phyloP scores from a whole-genome alignment of 2,113 vertebrate genomes.

The Dascyllus trimaculatus region DNA sequence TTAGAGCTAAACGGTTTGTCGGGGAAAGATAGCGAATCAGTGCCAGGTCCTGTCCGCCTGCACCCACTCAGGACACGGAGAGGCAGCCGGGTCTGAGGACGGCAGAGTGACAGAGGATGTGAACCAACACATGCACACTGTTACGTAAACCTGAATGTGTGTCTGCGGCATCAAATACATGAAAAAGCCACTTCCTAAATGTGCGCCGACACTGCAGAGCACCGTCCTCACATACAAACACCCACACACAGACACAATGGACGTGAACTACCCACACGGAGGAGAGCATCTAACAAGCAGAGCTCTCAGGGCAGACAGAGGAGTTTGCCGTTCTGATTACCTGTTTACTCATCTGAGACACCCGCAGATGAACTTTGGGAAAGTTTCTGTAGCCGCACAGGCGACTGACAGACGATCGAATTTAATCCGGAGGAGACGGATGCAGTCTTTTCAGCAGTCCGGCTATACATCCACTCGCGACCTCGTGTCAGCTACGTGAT shows the following conservation, averaged over 20 bases:
- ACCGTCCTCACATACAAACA: neutral
- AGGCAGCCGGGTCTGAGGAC: slow-evolving; percentile 2
- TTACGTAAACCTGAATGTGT: neutral
- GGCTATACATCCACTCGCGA: slow-evolving; percentile 8
- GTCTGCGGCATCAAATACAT: neutral
- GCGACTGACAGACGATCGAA: slow-evolving; percentile 3
- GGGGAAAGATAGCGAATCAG: slow-evolving; percentile 61
- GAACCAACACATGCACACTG: neutral
- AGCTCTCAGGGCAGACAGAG: neutral
- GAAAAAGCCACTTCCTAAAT: neutral
- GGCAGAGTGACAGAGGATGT: neutral
- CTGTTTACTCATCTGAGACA: slow-evolving; percentile 17
- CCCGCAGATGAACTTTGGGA: slow-evolving; percentile 4
- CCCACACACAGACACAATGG: neutral
- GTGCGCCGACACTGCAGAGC: neutral
- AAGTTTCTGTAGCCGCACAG: slow-evolving; percentile 8
- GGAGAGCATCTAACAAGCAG: slow-evolving; percentile 12
- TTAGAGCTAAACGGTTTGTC: slow-evolving; percentile 73
- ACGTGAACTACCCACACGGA: neutral
- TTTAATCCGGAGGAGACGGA: slow-evolving; percentile 20
- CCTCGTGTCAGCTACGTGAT: slow-evolving; percentile 5
- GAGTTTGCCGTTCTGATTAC: neutral
- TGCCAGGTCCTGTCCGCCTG: slow-evolving; percentile 52
- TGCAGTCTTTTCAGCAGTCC: neutral
- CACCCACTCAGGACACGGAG: slow-evolving; percentile 36